Conservation (phyloP, 2,797 vertebrate genomes). For the Coccyzus lansbergi region DNA sequence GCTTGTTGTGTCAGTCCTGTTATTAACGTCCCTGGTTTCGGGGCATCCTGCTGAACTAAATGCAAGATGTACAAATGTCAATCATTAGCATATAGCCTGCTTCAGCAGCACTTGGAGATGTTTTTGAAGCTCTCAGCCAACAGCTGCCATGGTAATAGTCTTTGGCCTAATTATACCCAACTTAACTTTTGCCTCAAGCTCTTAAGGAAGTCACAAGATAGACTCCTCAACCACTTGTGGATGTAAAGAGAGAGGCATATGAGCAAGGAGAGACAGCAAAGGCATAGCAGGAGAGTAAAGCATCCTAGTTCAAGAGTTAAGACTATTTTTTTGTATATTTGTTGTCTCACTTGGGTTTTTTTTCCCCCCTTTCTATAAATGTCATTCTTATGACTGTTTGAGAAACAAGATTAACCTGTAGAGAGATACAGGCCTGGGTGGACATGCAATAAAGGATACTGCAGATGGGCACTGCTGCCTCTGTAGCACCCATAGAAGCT, state of each 20-base stretch:
- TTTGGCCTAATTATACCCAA: neutral
- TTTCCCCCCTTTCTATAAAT: neutral
- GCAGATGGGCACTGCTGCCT: neutral
- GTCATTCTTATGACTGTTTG: neutral
- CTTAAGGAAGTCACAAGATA: neutral
- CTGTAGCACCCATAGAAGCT: rapidly evolving
- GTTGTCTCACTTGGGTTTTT: neutral
- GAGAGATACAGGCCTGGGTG: neutral
- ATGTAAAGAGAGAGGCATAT: neutral
- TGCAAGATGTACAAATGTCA: neutral
- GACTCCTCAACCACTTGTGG: neutral
- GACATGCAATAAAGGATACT: neutral
- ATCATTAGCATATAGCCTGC: neutral
- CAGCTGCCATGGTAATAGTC: neutral
- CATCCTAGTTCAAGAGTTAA: neutral
- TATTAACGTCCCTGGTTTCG: neutral
- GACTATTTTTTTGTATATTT: neutral
- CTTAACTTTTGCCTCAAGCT: neutral
- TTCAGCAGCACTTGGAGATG: neutral
- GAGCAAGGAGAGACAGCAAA: rapidly evolving
- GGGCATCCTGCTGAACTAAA: neutral
- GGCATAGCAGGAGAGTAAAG: neutral
- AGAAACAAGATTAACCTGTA: neutral
- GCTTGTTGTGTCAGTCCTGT: neutral
- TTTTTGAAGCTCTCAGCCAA: neutral